A percentile compares a stretch with the other conserved stretches of the same genome.
These are phyloP conservation scores for Samia ricini DNA, from an alignment of 1,140 invertebrate genomes.

Conservation along the genomic window DNA sequence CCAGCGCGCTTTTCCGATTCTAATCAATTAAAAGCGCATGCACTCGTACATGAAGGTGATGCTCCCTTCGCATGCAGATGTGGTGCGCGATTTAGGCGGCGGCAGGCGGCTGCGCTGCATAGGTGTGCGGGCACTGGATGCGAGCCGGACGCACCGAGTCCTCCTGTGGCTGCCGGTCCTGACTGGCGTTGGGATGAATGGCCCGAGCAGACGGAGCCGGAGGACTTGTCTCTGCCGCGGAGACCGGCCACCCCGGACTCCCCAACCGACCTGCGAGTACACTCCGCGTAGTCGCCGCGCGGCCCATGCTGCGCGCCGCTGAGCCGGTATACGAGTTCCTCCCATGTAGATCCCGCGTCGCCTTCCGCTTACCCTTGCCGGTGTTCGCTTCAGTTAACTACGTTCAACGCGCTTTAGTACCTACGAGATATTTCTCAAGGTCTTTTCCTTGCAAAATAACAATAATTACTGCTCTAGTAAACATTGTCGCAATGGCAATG, in stretches of 20 bases:
- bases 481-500: constrained; percentile 34
- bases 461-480: constrained; percentile 33
- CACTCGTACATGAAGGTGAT: constrained; percentile 92
- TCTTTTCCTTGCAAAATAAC: constrained; percentile 10
- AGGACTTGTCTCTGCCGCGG: constrained; percentile 82
- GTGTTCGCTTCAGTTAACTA: constrained; percentile 4
- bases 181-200: constrained; percentile 68
- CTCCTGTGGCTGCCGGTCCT: constrained; percentile 56
- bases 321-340: constrained; percentile 79
- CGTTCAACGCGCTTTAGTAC: not conserved
- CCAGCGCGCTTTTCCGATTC: constrained; percentile 94
- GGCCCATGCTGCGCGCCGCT: constrained; percentile 48
- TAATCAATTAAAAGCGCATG: constrained; percentile 95
- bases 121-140: constrained; percentile 81
- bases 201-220: constrained; percentile 93
- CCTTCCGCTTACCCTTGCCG: constrained; percentile 13
- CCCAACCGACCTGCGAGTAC: constrained; percentile 67
- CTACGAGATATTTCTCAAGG: not conserved
- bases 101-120: constrained; percentile 91
- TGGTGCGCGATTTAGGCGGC: constrained; percentile 86
- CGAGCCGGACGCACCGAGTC: constrained; percentile 49
- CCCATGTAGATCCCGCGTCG: constrained; percentile 63
- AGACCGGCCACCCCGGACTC: constrained; percentile 67
- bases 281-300: constrained; percentile 63
- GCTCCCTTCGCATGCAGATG: constrained; percentile 93